A percentile compares a stretch with the other conserved stretches of the same genome.
Conservation (phyloP, 2,797 vertebrate genomes). For the Lerista edwardsae region DNA sequence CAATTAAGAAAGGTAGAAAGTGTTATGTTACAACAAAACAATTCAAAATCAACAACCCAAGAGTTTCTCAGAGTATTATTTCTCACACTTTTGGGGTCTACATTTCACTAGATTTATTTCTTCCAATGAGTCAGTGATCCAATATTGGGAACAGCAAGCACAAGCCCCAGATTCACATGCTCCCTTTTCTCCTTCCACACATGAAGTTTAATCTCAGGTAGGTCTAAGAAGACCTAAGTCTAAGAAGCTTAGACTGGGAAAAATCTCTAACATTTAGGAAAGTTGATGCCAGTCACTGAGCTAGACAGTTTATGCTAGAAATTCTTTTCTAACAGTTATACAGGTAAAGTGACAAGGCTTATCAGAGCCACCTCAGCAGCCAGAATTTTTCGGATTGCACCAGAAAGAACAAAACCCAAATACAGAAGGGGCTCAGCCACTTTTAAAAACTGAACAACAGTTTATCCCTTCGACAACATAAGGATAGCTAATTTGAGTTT, state of each 20-base stretch:
- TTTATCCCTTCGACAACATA: too few species aligned
- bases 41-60: not conserved
- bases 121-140: not conserved
- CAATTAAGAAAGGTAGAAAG: constrained; percentile 28
- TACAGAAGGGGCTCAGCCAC: not conserved
- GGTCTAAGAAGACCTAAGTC: not conserved
- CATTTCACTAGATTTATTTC: not conserved
- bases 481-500: accelerated
- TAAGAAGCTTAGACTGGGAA: not conserved
- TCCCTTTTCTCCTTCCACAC: too few species aligned
- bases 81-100: not conserved
- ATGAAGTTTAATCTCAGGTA: not conserved
- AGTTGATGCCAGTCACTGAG: too few species aligned
- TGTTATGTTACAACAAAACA: not conserved
- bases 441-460: not conserved
- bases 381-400: not conserved
- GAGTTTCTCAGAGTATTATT: not conserved
- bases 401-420: not conserved
- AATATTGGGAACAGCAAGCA: too few species aligned
- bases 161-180: too few species aligned
- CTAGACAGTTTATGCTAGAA: not conserved
- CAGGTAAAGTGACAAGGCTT: not conserved
- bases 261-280: too few species aligned
- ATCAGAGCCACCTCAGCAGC: not conserved
- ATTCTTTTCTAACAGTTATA: not conserved